Conservation (phyloP, 64 coral and sea anemone genomes). For the Trachythela sp. region DNA sequence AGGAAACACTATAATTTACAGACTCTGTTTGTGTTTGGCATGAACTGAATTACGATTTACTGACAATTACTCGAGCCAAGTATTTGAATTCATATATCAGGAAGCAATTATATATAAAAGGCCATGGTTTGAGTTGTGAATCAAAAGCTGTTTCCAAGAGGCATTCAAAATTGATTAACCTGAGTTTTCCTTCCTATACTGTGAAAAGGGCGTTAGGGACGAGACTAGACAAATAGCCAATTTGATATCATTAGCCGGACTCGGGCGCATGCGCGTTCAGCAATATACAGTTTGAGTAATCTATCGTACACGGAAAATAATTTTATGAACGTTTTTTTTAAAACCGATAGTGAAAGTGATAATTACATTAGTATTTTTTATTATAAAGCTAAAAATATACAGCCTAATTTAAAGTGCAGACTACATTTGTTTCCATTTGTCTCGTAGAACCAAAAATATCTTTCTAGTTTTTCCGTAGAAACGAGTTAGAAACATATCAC, state of each 20-base stretch:
- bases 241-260: too few species aligned
- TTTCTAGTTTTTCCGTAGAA: background rate
- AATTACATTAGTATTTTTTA: background rate
- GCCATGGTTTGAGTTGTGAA: background rate
- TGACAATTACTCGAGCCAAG: background rate
- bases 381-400: too few species aligned
- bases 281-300: too few species aligned
- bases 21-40: background rate
- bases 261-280: too few species aligned
- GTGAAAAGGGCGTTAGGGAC: too few species aligned
- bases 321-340: background rate
- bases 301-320: too few species aligned
- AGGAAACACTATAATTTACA: background rate
- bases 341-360: background rate
- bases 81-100: background rate
- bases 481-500: background rate
- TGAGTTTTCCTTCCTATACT: too few species aligned
- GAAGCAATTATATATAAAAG: background rate
- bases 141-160: background rate
- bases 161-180: background rate
- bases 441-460: too few species aligned
- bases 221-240: too few species aligned
- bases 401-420: too few species aligned
- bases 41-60: background rate
- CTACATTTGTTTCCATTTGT: too few species aligned